A percentile compares a stretch with the other conserved stretches of the same genome.
These are phyloP conservation scores for Ptychodera flava DNA, from an alignment of 35 echinoderm and acorn worm genomes.

Conservation along the genomic window DNA sequence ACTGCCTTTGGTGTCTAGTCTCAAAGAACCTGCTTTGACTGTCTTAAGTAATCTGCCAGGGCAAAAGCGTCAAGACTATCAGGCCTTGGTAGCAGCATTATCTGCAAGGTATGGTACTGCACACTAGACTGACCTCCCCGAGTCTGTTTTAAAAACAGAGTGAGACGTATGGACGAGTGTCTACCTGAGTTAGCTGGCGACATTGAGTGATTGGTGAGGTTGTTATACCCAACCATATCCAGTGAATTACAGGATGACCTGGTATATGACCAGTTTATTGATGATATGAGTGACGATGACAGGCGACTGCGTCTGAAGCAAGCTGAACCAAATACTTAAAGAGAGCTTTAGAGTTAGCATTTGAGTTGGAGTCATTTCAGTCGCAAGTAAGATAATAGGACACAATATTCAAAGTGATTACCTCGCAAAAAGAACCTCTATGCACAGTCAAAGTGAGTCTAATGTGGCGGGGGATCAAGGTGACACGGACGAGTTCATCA, in stretches of 20 bases:
- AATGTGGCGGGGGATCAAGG: too few species aligned
- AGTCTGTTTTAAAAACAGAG: conserved; percentile 16
- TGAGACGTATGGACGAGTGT: background rate
- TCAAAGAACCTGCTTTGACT: background rate
- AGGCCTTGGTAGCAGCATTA: background rate
- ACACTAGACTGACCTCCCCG: conserved; percentile 8
- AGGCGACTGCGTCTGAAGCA: conserved; percentile 7
- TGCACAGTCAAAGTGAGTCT: too few species aligned
- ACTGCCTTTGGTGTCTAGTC: background rate
- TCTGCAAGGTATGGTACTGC: conserved; percentile 9
- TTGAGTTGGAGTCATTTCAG: too few species aligned
- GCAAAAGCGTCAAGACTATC: too few species aligned
- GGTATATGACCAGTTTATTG: conserved; percentile 17
- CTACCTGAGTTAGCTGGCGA: conserved; percentile 16
- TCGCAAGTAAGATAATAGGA: too few species aligned
- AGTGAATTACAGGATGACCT: conserved; percentile 3
- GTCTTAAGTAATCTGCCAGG: conserved; percentile 36
- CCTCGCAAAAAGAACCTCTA: too few species aligned
- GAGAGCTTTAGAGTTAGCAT: too few species aligned
- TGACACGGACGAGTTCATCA: too few species aligned
- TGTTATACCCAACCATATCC: conserved; percentile 11
- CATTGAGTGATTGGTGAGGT: background rate
- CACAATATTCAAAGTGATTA: too few species aligned
- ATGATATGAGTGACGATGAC: conserved; percentile 18
- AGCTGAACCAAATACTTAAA: too few species aligned